Evolutionary conservation across 2,113 vertebrate genomes (phyloP).

Genomic region (Sarotherodon lohbergeri): DNA sequence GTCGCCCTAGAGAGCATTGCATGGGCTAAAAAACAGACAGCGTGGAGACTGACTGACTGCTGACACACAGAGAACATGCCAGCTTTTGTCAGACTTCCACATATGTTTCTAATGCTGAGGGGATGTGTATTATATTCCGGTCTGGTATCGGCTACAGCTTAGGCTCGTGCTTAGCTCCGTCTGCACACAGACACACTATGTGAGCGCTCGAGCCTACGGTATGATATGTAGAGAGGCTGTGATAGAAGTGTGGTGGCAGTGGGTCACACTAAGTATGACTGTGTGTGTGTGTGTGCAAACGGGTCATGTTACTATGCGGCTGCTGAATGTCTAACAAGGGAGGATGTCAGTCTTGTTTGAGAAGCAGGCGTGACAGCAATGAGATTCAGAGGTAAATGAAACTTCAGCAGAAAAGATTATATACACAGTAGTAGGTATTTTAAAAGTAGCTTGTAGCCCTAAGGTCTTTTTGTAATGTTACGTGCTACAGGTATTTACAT

Average conservation of each 20-base stretch:
- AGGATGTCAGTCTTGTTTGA: constrained; percentile 57
- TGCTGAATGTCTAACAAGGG: constrained; percentile 66
- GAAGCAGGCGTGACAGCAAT: constrained; percentile 57
- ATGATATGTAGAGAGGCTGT: constrained; percentile 21
- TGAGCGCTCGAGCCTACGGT: neutral
- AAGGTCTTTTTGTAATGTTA: neutral
- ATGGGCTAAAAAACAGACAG: constrained; percentile 9
- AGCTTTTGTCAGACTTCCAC: constrained; percentile 60
- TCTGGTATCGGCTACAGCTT: constrained; percentile 23
- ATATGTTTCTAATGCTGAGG: constrained; percentile 68
- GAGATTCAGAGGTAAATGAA: constrained; percentile 58
- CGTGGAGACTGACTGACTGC: constrained; percentile 53
- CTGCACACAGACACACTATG: neutral
- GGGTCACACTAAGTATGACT: constrained; percentile 2
- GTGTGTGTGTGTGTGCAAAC: neutral
- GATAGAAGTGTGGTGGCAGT: constrained; percentile 43
- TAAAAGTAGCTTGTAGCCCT: neutral
- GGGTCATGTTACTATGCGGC: constrained; percentile 57
- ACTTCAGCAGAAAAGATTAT: constrained; percentile 51
- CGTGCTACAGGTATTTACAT: neutral
- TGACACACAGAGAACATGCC: constrained; percentile 62
- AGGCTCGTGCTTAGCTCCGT: neutral
- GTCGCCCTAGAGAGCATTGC: neutral
- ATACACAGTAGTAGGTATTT: constrained; percentile 13
- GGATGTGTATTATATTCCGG: constrained; percentile 38